These are phyloP conservation scores for Leucoma salicis DNA, from an alignment of 2,888 invertebrate species.

Conservation along the genomic window DNA sequence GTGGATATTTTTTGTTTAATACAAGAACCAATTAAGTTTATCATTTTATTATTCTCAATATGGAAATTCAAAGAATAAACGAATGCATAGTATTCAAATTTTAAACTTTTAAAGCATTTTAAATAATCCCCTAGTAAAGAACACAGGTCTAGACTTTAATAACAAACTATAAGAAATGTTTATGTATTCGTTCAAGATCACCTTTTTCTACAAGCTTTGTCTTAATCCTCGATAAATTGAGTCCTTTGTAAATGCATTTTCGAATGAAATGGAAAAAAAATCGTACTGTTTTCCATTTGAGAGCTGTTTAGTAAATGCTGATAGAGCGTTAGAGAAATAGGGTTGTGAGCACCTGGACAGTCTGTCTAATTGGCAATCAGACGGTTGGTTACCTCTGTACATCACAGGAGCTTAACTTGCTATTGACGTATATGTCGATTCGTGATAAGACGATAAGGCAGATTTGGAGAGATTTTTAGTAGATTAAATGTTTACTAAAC, in stretches of 20 bases:
- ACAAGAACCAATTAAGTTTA: no score
- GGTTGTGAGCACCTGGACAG: slow-evolving; percentile 46
- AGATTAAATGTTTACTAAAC: no score
- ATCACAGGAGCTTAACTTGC: slow-evolving; percentile 13
- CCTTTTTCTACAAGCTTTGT: slow-evolving; percentile 19
- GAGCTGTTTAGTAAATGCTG: slow-evolving; percentile 46
- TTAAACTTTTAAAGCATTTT: neutral
- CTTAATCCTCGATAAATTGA: slow-evolving; percentile 48
- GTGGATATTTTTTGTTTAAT: no score
- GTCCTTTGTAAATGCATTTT: slow-evolving; percentile 39
- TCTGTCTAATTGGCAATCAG: slow-evolving; percentile 57
- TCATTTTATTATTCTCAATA: slow-evolving; percentile 41
- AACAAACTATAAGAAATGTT: slow-evolving; percentile 22
- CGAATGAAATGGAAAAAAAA: slow-evolving; percentile 24
- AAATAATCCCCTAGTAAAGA: neutral
- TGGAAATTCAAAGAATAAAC: slow-evolving; percentile 27
- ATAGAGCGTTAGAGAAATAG: slow-evolving; percentile 42
- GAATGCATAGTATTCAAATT: neutral
- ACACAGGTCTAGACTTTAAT: slow-evolving; percentile 20
- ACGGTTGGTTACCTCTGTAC: slow-evolving; percentile 43
- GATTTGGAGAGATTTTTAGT: no score
- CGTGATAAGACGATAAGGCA: no score
- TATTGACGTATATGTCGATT: no score
- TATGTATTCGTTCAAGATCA: slow-evolving; percentile 17
- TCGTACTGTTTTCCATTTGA: slow-evolving; percentile 32